phyloP scores from a whole-genome alignment of 2,797 vertebrate genomes.

The Pipistrellus nathusii region DNA sequence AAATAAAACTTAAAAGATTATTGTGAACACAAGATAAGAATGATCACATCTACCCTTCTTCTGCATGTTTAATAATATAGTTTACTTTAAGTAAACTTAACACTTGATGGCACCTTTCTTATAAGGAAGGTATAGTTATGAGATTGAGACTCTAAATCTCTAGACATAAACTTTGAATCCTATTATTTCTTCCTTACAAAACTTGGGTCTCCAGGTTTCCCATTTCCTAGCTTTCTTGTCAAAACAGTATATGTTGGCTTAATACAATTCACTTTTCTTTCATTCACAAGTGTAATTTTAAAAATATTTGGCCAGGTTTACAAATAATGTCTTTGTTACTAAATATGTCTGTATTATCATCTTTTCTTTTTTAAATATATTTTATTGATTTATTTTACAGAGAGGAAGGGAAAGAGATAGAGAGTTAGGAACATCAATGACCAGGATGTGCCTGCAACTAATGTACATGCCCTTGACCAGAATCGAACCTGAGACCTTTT shows the following conservation, averaged over 20 bases:
- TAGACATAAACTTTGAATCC: slow-evolving; percentile 19
- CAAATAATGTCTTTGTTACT: slow-evolving; percentile 13
- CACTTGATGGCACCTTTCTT: background rate
- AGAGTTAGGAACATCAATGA: too few relatives aligned
- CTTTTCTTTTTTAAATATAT: too few relatives aligned
- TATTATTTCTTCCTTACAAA: background rate
- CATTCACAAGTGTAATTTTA: background rate
- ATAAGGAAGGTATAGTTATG: background rate
- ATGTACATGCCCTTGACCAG: too few relatives aligned
- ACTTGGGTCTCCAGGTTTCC: background rate
- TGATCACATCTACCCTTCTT: background rate
- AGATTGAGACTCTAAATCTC: slow-evolving; percentile 1
- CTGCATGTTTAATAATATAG: background rate
- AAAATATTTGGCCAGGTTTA: background rate
- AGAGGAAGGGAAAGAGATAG: too few relatives aligned
- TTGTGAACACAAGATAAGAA: background rate
- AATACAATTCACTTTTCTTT: background rate
- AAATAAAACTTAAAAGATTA: slow-evolving; percentile 15
- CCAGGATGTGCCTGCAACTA: too few relatives aligned
- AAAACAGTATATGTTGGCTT: background rate
- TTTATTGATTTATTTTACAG: too few relatives aligned
- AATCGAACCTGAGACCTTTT: too few relatives aligned
- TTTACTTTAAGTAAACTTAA: background rate
- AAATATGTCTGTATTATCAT: background rate
- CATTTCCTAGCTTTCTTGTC: background rate